Base-by-base conservation (phyloP, 2,888 invertebrate genomes). In the Orthonychiurus folsomi region DNA sequence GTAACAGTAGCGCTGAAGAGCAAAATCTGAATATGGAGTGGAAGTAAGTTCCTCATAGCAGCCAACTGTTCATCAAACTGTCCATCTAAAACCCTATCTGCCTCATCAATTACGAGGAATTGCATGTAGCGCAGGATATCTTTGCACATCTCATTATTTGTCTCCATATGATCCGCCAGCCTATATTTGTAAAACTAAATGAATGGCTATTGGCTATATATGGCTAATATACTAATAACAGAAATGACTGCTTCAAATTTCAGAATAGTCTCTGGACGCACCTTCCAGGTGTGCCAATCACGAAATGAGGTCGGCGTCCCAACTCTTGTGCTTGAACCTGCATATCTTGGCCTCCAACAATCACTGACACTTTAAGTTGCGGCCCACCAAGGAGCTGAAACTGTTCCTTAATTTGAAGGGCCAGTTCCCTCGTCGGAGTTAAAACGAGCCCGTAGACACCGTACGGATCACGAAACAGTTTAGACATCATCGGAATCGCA, bases 1-100 rank as follows among this genome's bases (percentile, higher is more conserved):
- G 93, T 94, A 76, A 97, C 88, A 0, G 99, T 99, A 0, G 99
- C 99, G 63, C 94, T 95, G 76, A 94, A 96, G 61, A 95, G 82
- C 20, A 97, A 80, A 62, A 89, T 93, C 75, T 96, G 95, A 61
- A 85, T 83, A 69, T 84, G 82, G 0, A 94, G 91, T 55, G 95
- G 76, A 3, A 82, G 82, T 58, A 81, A 77, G 75, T 92, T 88
- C 74, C 93, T 92, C 0, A 86, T 84, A 75, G 86, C 83, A 57
- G 96, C 80, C 68, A 73, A 63, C 65, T 91, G 89, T 25, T 85
- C 85, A 77, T 91, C 86, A 76, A 93, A 93, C 56, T 85, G 84
- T 57, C 90, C 91, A 75, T 87, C 84, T 67, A 87, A 77, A 69
- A 88, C 81, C 78, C 92, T 83, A 76, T 99, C 99, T 37, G 97